phyloP scores from a whole-genome alignment of 2,113 vertebrate species.

The Mobula birostris region DNA sequence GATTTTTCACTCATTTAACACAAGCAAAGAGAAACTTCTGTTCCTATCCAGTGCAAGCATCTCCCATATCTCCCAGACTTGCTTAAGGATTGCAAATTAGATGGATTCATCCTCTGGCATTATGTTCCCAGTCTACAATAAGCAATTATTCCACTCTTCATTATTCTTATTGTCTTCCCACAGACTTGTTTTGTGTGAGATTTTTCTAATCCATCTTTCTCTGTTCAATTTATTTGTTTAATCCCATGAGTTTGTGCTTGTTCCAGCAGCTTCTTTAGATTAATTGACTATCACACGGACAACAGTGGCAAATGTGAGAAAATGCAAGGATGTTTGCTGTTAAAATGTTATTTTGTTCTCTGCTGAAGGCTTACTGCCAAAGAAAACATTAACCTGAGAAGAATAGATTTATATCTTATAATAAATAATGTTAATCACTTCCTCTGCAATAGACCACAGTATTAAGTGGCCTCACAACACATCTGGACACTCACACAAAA shows the following conservation, averaged over 20 bases:
- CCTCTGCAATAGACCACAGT: not conserved
- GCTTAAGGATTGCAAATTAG: not conserved
- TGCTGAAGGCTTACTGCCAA: not conserved
- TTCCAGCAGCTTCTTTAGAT: not conserved
- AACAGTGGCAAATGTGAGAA: not conserved
- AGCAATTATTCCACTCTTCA: not conserved
- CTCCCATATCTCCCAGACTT: not conserved
- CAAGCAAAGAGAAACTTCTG: not conserved
- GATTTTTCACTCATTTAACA: too few relatives aligned
- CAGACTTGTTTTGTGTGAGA: not conserved
- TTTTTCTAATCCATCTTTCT: not conserved
- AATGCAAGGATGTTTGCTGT: not conserved
- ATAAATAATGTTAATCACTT: too few relatives aligned
- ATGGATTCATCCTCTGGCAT: not conserved
- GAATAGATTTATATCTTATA: not conserved
- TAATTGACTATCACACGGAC: not conserved
- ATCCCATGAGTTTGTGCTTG: not conserved
- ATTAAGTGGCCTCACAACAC: not conserved
- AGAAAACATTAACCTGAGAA: not conserved
- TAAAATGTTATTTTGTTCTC: not conserved
- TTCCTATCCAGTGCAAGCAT: not conserved
- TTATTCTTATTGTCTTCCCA: not conserved
- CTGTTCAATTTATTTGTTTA: constrained; percentile 15
- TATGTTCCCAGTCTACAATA: not conserved
- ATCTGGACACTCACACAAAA: too few relatives aligned